These are phyloP conservation scores for Homarus gammarus DNA, from an alignment of 2,888 invertebrate species.

Conservation along the genomic window DNA sequence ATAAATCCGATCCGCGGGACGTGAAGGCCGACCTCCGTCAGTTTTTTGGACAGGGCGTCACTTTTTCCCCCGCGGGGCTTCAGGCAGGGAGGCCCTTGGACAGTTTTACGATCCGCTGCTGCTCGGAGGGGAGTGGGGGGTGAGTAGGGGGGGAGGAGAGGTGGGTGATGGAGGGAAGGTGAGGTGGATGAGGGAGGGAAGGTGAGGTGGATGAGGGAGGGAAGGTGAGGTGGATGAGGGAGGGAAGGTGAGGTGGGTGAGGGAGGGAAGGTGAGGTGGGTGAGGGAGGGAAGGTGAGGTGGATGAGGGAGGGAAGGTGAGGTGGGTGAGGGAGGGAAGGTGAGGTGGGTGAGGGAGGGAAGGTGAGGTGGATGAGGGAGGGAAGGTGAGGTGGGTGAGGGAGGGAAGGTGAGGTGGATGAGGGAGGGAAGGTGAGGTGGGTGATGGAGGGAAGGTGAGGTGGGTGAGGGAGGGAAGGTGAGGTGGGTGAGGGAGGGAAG, in stretches of 20 bases:
- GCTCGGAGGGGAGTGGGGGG: slow-evolving; percentile 14
- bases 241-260: background rate
- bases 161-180: background rate
- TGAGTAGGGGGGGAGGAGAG: background rate
- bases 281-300: background rate
- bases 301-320: background rate
- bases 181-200: slow-evolving; percentile 4
- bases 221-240: background rate
- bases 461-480: slow-evolving; percentile 2
- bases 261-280: background rate
- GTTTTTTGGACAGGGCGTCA: slow-evolving; percentile 63
- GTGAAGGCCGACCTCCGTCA: slow-evolving; percentile 63
- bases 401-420: background rate
- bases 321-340: background rate
- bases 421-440: slow-evolving; percentile 1
- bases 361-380: background rate
- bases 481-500: background rate
- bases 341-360: slow-evolving; percentile 12
- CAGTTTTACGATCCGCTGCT: slow-evolving; percentile 62
- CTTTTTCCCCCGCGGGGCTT: slow-evolving; percentile 60
- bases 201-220: background rate
- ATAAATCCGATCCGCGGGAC: slow-evolving; percentile 58
- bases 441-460: background rate
- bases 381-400: slow-evolving; percentile 9
- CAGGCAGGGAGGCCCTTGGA: slow-evolving; percentile 54